Conservation (phyloP, 2,888 invertebrate species). For the Slavum lentiscoides region DNA sequence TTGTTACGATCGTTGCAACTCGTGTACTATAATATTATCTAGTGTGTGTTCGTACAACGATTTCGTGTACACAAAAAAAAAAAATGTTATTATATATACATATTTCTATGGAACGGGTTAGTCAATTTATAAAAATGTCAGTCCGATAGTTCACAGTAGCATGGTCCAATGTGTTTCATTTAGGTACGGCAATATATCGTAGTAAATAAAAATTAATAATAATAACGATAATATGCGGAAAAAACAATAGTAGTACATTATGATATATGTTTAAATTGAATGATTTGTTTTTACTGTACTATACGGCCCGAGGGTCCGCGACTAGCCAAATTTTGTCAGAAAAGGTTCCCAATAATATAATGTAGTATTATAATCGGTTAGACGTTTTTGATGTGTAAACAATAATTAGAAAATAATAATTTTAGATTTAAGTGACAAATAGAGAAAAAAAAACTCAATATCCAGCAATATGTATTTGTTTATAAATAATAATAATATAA, state of each 20-base stretch:
- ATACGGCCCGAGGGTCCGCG: conserved; percentile 50
- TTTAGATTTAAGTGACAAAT: conserved; percentile 40
- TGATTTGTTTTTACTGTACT: conserved; percentile 20
- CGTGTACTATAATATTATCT: conserved; percentile 47
- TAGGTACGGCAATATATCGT: background rate
- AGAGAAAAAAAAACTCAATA: conserved; percentile 5
- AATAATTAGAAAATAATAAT: conserved; percentile 37
- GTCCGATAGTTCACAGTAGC: conserved; percentile 51
- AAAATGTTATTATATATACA: conserved; percentile 23
- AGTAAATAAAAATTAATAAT: background rate
- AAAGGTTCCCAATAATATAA: conserved; percentile 36
- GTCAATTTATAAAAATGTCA: conserved; percentile 23
- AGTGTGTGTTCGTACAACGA: conserved; percentile 40
- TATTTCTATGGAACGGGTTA: conserved; percentile 32
- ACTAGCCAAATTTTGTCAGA: conserved; percentile 48
- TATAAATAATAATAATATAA: conserved; percentile 17
- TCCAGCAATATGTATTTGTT: conserved; percentile 43
- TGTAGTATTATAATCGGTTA: conserved; percentile 16
- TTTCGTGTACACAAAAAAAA: conserved; percentile 17
- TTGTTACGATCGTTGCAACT: conserved; percentile 50
- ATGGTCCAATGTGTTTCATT: conserved; percentile 44
- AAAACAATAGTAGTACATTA: conserved; percentile 22
- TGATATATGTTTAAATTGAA: background rate
- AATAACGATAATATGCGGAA: background rate
- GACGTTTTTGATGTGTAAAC: conserved; percentile 33